Evolutionary conservation across 2,797 vertebrate species (phyloP), one percentile per base, ranked within the genome.

Genomic region (Pelochelys cantorii): DNA sequence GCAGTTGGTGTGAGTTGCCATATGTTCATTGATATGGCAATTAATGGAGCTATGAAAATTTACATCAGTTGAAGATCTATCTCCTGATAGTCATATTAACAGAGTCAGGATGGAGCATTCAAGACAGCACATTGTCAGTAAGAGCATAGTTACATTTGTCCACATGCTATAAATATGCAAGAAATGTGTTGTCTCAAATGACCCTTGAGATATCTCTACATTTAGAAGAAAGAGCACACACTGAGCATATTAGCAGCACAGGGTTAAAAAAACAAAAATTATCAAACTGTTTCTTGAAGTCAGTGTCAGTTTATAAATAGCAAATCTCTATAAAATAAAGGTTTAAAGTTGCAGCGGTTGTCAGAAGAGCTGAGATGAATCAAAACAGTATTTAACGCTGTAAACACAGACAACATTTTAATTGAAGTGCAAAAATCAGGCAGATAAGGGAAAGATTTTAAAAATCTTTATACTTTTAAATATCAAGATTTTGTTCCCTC

Each of bases 11-110:
- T 57, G 23, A 83, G 65, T 85, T 78, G 71, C 25, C 12, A 74
- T 59, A 34, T 27, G 62, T 80, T 53, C 2, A 62, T 54, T 55
- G 11, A 87, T 48, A 48, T 48, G 7, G 42, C 42, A 59, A 7
- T 81, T 85, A 83, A 83, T 52, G 78, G 25, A 81, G 57, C 86
- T 11, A 89, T 55, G 59, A 79, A 7, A 52, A 54, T 87, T 85
- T 74, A 2, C 37, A 81, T 84, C 48, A 80, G 3, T 12, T 93
- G 42, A 68, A 81, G 79, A 55, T 6, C 77, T 84, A 5, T n/a
- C 34, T 93, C 7, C n/a, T 87, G 27, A 59, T 42, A 23, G 37
- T 65, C 78, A 59, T 9, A 56, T 22, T 29, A 81, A 79, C 11
- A 86, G 37, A 48, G 79, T 81, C 20, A 90, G 52, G 85, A 89